Conservation (phyloP, 92 coral and sea anemone species). For the Palythoa grandis region DNA sequence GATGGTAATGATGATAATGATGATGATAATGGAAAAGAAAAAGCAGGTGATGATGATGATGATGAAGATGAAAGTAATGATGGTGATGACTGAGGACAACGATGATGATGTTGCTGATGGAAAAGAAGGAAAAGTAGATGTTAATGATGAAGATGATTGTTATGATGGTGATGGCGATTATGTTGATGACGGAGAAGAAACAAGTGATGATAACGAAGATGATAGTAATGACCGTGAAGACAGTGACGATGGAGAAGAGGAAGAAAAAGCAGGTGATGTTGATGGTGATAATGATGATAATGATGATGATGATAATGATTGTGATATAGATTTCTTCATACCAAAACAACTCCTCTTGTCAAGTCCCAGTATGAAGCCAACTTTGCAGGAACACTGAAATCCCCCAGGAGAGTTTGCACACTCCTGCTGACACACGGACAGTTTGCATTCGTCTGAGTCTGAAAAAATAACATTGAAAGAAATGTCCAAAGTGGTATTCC, state of each 20-base stretch:
- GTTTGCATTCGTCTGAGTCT: slow-evolving; percentile 82
- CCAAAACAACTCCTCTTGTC: slow-evolving; percentile 70
- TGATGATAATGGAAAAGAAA: too few relatives aligned
- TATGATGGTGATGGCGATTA: too few relatives aligned
- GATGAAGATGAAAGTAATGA: background rate
- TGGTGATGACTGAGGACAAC: background rate
- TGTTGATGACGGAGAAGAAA: too few relatives aligned
- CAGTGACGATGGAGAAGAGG: background rate
- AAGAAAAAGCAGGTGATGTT: background rate
- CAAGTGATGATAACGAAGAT: background rate
- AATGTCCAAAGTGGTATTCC: background rate
- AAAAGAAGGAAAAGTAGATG: too few relatives aligned
- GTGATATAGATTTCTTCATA: slow-evolving; percentile 4
- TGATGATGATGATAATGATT: background rate
- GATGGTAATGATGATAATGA: too few relatives aligned
- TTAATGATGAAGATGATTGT: too few relatives aligned
- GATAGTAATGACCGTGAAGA: background rate
- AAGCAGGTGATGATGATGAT: too few relatives aligned
- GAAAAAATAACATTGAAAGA: background rate
- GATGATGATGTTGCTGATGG: background rate
- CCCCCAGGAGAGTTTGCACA: slow-evolving; percentile 80
- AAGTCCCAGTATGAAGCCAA: slow-evolving; percentile 68
- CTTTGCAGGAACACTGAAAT: slow-evolving; percentile 71
- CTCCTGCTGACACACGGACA: slow-evolving; percentile 68
- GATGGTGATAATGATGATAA: background rate